A percentile compares a stretch with the other conserved stretches of the same genome.
These are phyloP conservation scores for Stenoptilia bipunctidactyla DNA, from an alignment of 2,888 invertebrate species.

Conservation along the genomic window DNA sequence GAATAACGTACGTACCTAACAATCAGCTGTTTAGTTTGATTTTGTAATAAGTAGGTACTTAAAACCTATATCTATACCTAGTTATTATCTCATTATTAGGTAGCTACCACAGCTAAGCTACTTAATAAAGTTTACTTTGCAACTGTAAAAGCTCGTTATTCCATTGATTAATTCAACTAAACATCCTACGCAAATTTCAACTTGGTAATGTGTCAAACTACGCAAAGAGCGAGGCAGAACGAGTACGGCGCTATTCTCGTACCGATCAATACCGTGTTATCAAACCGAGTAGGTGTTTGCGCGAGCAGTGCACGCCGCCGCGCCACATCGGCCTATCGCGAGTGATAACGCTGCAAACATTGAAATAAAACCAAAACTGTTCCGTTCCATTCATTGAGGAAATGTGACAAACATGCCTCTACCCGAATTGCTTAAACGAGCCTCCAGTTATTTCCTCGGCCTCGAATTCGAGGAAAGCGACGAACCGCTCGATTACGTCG, in stretches of 20 bases:
- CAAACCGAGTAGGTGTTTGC: slow-evolving; percentile 62
- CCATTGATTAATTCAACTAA: no score
- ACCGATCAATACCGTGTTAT: slow-evolving; percentile 63
- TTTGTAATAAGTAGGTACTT: no score
- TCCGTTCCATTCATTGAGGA: neutral
- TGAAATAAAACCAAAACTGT: neutral
- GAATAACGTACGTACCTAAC: no score
- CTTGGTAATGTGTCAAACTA: neutral
- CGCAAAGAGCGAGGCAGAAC: neutral
- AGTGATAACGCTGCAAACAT: neutral
- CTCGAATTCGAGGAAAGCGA: slow-evolving; percentile 74
- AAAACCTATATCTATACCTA: no score
- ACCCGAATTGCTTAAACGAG: slow-evolving; percentile 80
- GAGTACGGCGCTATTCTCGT: slow-evolving; percentile 31
- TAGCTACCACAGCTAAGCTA: no score
- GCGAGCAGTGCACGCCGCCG: slow-evolving; percentile 29
- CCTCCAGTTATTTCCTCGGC: slow-evolving; percentile 84
- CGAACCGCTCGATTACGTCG: slow-evolving; percentile 76
- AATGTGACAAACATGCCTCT: slow-evolving; percentile 74
- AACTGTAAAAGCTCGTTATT: no score
- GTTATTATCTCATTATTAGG: no score
- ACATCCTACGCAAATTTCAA: neutral
- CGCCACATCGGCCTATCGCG: neutral
- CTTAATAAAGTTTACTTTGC: no score
- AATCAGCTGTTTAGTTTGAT: no score